Base-by-base conservation (phyloP, 1,140 invertebrate genomes). In the Drosophila insularis region DNA sequence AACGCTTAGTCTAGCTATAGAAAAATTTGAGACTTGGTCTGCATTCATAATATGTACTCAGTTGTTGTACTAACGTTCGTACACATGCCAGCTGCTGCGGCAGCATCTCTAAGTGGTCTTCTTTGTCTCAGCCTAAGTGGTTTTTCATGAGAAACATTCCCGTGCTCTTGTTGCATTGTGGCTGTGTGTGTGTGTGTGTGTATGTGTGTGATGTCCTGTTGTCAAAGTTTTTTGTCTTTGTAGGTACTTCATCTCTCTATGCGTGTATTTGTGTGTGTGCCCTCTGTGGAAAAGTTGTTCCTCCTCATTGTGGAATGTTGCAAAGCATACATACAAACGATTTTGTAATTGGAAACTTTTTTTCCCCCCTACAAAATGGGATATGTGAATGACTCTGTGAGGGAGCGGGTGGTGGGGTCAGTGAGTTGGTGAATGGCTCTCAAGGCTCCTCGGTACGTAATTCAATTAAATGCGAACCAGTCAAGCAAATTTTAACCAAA, bases 121-220 rank as follows among this genome's bases (percentile, higher is more conserved):
- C 72, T 74, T 68, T 86, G 82, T 81, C 69, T 67, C 37, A 37
- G 79, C 43, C 79, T 80, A 82, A 87, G 82, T 87, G 82, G 64
- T 89, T 80, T 86, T 89, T 89, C 84, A 87, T 77, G 79, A 77
- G 75, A 80, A 77, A 75, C 54, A 63, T 53, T 69, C 73, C 40
- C 73, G 17, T 67, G 65, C 73, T 66, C 19, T 43, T 17, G 32
- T 21, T 63, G 71, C 66, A 68, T 60, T 78, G 17, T 63, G 63
- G 10, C 8, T 35, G 32, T 32, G 31, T 32, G 5, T 8, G 6
- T 32, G 31, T 32, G 31, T 32, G 31, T 32, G 23, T 23, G 23
- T 27, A 5, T 5, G 5, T 27, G 40, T 71, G 56, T 21, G 32
- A 31, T 21, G 46, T 56, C 50, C 21, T 43, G 23, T 43, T 55